These are phyloP conservation scores for Channa maculata DNA, from an alignment of 2,113 vertebrate species.

Conservation along the genomic window DNA sequence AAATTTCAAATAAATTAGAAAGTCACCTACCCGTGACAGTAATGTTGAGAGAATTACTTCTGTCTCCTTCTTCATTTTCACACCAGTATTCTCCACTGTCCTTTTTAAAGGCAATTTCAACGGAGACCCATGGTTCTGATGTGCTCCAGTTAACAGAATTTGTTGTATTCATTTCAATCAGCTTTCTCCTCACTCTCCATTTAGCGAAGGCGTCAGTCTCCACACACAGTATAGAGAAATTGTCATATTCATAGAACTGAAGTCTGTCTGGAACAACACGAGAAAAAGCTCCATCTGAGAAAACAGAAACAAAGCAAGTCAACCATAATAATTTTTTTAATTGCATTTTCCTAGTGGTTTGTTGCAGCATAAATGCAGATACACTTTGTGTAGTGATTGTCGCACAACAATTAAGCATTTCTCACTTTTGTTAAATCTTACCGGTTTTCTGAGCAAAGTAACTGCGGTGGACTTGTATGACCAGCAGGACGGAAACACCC, in stretches of 20 bases:
- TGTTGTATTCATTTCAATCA: accelerated
- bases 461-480: not conserved
- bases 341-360: no score
- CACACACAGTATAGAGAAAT: not conserved
- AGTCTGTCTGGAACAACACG: conserved; percentile 6
- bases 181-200: conserved; percentile 14
- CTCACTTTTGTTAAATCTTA: not conserved
- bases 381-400: no score
- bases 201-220: not conserved
- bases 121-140: not conserved
- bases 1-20: no score
- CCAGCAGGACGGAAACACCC: not conserved
- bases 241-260: conserved; percentile 18
- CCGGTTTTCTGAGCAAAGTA: not conserved
- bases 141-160: accelerated
- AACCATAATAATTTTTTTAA: no score
- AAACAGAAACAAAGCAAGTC: not conserved
- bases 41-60: not conserved
- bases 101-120: accelerated
- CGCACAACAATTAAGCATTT: no score
- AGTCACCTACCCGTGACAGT: conserved; percentile 10
- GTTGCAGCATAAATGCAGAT: no score
- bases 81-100: conserved; percentile 49
- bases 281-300: conserved; percentile 11
- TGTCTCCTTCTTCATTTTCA: conserved; percentile 3